A percentile compares a stretch with the other conserved stretches of the same genome.
Conservation (phyloP, 2,888 invertebrate genomes). For the Hoplodrina blanda region DNA sequence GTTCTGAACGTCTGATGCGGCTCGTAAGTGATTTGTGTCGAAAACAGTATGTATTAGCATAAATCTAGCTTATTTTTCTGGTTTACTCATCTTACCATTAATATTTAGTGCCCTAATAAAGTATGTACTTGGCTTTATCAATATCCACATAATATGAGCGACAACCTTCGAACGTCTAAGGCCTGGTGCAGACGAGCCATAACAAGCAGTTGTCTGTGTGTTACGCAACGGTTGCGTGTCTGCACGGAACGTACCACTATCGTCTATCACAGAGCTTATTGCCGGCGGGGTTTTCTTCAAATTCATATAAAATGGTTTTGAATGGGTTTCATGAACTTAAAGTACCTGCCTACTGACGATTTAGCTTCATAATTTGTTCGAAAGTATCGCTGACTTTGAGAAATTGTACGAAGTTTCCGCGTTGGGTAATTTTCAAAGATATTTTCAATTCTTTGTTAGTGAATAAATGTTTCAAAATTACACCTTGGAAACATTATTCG, state of each 20-base stretch:
- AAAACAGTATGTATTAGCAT: neutral
- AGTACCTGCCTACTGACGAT: slow-evolving; percentile 1
- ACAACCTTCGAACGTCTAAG: neutral
- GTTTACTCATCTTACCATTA: neutral
- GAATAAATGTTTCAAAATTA: slow-evolving; percentile 28
- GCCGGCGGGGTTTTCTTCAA: slow-evolving; percentile 30
- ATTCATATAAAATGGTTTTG: slow-evolving; percentile 19
- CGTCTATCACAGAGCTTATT: slow-evolving; percentile 39
- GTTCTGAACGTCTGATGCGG: neutral
- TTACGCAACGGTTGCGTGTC: slow-evolving; percentile 50
- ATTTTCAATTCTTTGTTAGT: slow-evolving; percentile 7
- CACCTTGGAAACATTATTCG: neutral
- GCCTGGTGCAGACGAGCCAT: slow-evolving; percentile 30
- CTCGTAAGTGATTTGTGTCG: neutral
- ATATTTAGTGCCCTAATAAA: neutral
- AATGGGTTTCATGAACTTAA: slow-evolving; percentile 16
- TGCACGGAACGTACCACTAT: slow-evolving; percentile 29
- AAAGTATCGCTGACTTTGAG: slow-evolving; percentile 20
- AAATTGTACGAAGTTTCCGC: slow-evolving; percentile 19
- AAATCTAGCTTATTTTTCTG: neutral
- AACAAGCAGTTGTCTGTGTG: slow-evolving; percentile 45
- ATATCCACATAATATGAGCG: slow-evolving; percentile 1
- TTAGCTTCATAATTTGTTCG: slow-evolving; percentile 14
- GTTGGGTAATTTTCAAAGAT: slow-evolving; percentile 2
- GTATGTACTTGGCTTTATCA: neutral